Percentiles rank a stretch among this genome's conserved stretches.
These are phyloP conservation scores for Drosophila meridiana DNA, from an alignment of 2,888 invertebrate species.

Conservation along the genomic window DNA sequence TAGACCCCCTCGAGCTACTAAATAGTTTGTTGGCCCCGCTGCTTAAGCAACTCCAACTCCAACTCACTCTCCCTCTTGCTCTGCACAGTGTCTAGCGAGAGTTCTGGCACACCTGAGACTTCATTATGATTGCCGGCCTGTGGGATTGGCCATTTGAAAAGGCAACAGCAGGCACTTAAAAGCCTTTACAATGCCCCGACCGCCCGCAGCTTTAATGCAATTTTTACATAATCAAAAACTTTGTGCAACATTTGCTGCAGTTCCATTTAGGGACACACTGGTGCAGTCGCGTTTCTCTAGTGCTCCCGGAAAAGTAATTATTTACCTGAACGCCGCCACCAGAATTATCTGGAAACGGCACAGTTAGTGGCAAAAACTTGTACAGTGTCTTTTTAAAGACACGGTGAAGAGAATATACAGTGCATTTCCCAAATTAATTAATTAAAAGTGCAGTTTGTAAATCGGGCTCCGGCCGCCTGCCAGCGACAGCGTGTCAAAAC, in stretches of 20 bases:
- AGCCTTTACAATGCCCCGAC: constrained; percentile 22
- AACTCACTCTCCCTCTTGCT: background rate
- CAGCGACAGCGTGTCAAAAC: too few species aligned
- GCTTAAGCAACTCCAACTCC: constrained; percentile 32
- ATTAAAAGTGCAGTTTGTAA: too few species aligned
- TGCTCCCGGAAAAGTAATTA: too few species aligned
- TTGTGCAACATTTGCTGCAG: constrained; percentile 66
- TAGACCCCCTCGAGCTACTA: constrained; percentile 12
- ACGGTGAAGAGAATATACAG: too few species aligned
- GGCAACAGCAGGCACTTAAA: constrained; percentile 30
- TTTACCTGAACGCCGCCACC: too few species aligned
- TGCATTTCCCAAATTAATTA: too few species aligned
- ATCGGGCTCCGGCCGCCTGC: too few species aligned
- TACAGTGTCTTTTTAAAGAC: too few species aligned
- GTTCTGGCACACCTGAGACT: constrained; percentile 54
- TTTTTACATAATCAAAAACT: constrained; percentile 68
- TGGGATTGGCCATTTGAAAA: constrained; percentile 52
- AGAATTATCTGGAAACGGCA: too few species aligned
- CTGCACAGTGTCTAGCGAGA: constrained; percentile 25
- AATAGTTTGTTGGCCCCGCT: constrained; percentile 51
- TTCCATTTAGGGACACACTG: too few species aligned
- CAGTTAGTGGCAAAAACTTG: too few species aligned
- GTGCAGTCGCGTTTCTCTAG: too few species aligned
- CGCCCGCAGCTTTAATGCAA: constrained; percentile 60
- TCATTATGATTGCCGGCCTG: constrained; percentile 52